Conservation (phyloP, 1,140 invertebrate species). For the Bombus fervidus region DNA sequence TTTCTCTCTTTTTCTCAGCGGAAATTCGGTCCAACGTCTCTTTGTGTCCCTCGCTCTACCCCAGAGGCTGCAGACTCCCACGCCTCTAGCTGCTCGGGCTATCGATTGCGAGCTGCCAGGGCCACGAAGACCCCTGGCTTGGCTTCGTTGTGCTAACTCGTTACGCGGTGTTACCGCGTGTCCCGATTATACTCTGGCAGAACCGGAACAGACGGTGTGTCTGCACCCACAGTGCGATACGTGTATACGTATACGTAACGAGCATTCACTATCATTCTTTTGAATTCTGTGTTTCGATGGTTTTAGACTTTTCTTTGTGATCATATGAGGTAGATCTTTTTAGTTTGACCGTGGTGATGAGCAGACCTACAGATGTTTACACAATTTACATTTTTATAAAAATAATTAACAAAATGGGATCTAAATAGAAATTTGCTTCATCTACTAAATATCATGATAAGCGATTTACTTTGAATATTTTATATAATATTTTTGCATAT, state of each 20-base stretch:
- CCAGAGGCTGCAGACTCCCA: constrained; percentile 63
- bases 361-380: too few relatives aligned
- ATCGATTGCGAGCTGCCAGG: constrained; percentile 74
- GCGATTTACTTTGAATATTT: too few relatives aligned
- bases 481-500: too few relatives aligned
- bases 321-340: too few relatives aligned
- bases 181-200: constrained; percentile 51
- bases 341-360: too few relatives aligned
- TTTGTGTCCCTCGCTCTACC: constrained; percentile 61
- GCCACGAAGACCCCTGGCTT: constrained; percentile 62
- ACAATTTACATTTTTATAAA: too few relatives aligned
- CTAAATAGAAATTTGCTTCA: too few relatives aligned
- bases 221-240: neutral
- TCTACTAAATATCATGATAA: too few relatives aligned
- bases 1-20: neutral
- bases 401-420: too few relatives aligned
- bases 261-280: neutral
- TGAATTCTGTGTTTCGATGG: neutral
- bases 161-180: constrained; percentile 66
- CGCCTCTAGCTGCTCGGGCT: constrained; percentile 67
- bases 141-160: constrained; percentile 70
- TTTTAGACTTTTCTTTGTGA: too few relatives aligned
- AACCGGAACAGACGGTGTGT: constrained; percentile 10
- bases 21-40: constrained; percentile 66
- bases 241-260: neutral